Percentiles rank a stretch among this genome's conserved stretches.
phyloP scores from a whole-genome alignment of 2,797 vertebrate species.

The Pampus argenteus region DNA sequence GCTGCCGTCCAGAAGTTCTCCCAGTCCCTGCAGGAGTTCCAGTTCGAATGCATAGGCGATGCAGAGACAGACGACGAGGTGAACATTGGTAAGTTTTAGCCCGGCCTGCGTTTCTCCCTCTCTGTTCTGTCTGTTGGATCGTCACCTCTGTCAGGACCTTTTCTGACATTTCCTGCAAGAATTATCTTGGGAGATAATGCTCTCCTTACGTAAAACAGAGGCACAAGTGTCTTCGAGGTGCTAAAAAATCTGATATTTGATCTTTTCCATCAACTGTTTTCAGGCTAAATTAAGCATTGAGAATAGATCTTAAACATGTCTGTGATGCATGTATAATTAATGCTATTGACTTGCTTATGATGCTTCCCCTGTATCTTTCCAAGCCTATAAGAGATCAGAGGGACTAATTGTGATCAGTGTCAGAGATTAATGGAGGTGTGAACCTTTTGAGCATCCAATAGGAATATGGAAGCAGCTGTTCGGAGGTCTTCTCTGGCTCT shows the following conservation, averaged over 20 bases:
- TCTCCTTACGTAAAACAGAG: conserved; percentile 10
- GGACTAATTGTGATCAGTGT: conserved; percentile 85
- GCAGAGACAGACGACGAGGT: conserved; percentile 99
- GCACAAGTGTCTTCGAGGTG: conserved; percentile 23
- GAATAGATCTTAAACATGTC: conserved; percentile 62
- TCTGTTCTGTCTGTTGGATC: conserved; percentile 53
- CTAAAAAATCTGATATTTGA: conserved; percentile 24
- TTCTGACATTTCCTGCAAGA: conserved; percentile 48
- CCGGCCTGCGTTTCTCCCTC: conserved; percentile 77
- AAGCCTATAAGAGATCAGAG: conserved; percentile 76
- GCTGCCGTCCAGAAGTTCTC: conserved; percentile 98
- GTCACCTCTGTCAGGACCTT: conserved; percentile 50
- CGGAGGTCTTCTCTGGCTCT: conserved; percentile 65
- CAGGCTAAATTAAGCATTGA: conserved; percentile 33
- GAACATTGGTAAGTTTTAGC: conserved; percentile 93
- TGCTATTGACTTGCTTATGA: conserved; percentile 81
- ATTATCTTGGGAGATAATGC: conserved; percentile 20
- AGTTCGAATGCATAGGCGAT: conserved; percentile 98
- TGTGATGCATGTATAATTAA: conserved; percentile 78
- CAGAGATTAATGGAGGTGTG: conserved; percentile 84
- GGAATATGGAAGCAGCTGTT: conserved; percentile 80
- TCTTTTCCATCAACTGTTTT: conserved; percentile 31
- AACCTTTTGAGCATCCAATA: conserved; percentile 60
- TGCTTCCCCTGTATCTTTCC: conserved; percentile 66
- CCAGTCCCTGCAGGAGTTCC: conserved; percentile 97